Evolutionary conservation across 2,113 vertebrate species (phyloP), one percentile per base, ranked within the genome.

Genomic region (Lucifuga dentata): DNA sequence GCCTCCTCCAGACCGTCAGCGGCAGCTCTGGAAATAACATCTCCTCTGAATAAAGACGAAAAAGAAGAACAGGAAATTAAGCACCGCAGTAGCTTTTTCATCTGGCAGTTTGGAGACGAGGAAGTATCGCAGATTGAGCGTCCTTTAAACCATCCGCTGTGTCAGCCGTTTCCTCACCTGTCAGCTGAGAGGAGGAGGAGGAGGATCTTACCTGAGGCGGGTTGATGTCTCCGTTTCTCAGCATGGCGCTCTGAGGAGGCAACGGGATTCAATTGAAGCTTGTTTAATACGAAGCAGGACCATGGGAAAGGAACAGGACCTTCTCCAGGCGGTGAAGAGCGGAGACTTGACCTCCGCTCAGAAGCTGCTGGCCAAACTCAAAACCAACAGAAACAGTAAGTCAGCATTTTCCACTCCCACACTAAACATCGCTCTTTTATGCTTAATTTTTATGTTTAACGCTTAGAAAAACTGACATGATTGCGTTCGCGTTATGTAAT

Each of bases 241-340:
- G 58, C 75, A 88, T 91, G 90, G 41, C 8, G 60, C 48, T 78
- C 65, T 91, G 79, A 89, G 72, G 75, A 67, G 72, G 59, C 6
- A 11, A 56, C 11, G n/a, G 58, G 66, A 48, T 58, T 35, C 43
- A 29, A 36, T 48, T 7, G 12, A 24, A 63, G 43, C 49, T 49
- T 52, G 57, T 67, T 69, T 3, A 45, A 53, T 20, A 11, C 2
- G 44, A 38, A n/a, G 48, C 44, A 8, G 48, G 62, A 65, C 46
- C 35, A 93, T 93, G 93, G 93, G 93, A 58, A 92, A 92, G 81
- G 93, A 93, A 83, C 92, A 92, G 88, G 93, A 93, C 58, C 93
- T 93, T 33, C 82, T 93, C 32, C 92, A 92, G 84, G 93, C 93
- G 0, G 92, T 91, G 68, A 93, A 93, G 85, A 91, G 62, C 7